These are phyloP conservation scores for Erebia aethiops DNA, from an alignment of 2,888 invertebrate genomes.

Conservation along the genomic window DNA sequence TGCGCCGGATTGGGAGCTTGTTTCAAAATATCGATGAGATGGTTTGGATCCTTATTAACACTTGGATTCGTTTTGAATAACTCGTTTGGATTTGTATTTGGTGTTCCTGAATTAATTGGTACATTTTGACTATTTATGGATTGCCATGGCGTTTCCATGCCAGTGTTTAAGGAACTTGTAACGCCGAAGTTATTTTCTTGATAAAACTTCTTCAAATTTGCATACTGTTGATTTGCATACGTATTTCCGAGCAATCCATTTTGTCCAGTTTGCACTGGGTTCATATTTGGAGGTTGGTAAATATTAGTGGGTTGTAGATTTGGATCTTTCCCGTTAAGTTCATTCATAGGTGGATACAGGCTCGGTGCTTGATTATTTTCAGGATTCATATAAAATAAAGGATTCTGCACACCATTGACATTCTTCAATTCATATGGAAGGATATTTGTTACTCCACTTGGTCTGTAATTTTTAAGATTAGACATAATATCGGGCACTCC, in stretches of 20 bases:
- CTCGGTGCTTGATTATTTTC: background rate
- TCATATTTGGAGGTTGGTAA: background rate
- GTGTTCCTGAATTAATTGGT: background rate
- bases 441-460: constrained; percentile 14
- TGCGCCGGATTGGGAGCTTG: background rate
- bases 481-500: constrained; percentile 25
- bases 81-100: constrained; percentile 2
- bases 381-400: background rate
- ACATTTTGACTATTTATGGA: background rate
- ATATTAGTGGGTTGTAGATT: background rate
- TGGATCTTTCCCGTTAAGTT: background rate
- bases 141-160: background rate
- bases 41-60: background rate
- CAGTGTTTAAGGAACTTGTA: background rate
- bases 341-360: background rate
- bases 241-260: background rate
- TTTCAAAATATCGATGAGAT: background rate
- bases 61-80: background rate
- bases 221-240: constrained; percentile 11
- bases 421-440: background rate
- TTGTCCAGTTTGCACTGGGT: constrained; percentile 6
- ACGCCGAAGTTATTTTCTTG: constrained; percentile 3
- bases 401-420: constrained; percentile 9
- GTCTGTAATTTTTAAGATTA: constrained; percentile 29
- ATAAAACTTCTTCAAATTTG: constrained; percentile 8